Base-by-base conservation (phyloP, 2,797 vertebrate genomes). In the Xenopus petersii region DNA sequence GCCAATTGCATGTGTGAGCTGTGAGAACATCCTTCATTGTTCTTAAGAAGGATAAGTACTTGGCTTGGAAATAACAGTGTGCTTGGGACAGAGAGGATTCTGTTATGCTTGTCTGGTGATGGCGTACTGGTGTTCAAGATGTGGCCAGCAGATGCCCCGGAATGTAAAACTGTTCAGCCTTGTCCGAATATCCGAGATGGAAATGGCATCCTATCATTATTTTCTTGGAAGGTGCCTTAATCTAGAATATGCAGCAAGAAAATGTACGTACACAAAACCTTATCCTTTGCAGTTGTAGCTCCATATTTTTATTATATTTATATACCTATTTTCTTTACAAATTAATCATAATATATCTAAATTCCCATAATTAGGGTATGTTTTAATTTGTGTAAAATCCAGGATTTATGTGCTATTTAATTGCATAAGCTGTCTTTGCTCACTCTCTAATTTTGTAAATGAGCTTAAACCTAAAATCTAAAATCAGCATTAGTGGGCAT, bases 121-220 rank as follows among this genome's bases (percentile, higher is more conserved):
- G 80, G 85, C 82, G 74, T 85, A 85, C 59, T 80, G 74, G 64
- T 93, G 92, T 82, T 83, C 16, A 10, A 82, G 79, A 62, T 93
- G 93, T 77, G 89, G 91, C 67, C 84, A 81, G 71, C 84, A 86
- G 60, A 84, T 84, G 79, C 82, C 81, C 21, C 80, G 75, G 36
- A 84, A 80, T 73, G 69, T 81, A 79, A 79, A 79, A 3, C 87
- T 89, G 67, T 94, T 90, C 75, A 90, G 90, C 33, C 80, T 86
- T n/a, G 86, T 94, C 70, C 88, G 90, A 80, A 96, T 97, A 83
- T 92, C 94, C 16, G 86, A 89, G 21, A 89, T 86, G 46, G 95
- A 98, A 88, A 97, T 96, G 95, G 89, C 93, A 82, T 92, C 92
- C 11, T 97, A 94, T 21, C 88, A 91, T 80, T 87, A 77, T 81